phyloP scores from a whole-genome alignment of 2,113 vertebrate species.

The Coptodon bakossiorum region DNA sequence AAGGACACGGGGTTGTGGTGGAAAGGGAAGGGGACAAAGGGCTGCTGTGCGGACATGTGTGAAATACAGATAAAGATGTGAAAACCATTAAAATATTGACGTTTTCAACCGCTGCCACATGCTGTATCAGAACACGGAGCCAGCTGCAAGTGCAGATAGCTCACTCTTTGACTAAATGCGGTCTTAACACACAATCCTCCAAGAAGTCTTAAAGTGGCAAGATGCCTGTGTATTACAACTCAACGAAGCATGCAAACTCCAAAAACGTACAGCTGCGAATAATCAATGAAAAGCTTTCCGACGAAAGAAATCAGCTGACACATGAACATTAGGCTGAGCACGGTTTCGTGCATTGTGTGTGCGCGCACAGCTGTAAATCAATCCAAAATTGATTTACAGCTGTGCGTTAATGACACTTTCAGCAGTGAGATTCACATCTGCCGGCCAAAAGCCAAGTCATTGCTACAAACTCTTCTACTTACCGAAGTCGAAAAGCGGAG shows the following conservation, averaged over 20 bases:
- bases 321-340: background rate
- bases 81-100: background rate
- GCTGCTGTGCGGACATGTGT: background rate
- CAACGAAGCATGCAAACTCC: background rate
- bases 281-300: background rate
- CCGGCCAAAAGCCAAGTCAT: background rate
- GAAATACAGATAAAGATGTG: background rate
- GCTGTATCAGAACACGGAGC: background rate
- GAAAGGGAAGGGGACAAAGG: background rate
- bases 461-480: background rate
- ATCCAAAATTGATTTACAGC: background rate
- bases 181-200: background rate
- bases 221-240: background rate
- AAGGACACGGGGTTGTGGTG: constrained; percentile 27
- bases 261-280: background rate
- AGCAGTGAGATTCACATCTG: background rate
- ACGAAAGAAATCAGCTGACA: background rate
- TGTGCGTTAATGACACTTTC: background rate
- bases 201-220: background rate
- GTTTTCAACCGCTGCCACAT: background rate
- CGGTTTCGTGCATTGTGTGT: background rate
- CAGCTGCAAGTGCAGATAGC: background rate
- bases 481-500: background rate
- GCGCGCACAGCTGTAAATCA: background rate
- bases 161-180: background rate